Conservation (phyloP, 2,888 invertebrate species). For the Frankliniella intonsa region DNA sequence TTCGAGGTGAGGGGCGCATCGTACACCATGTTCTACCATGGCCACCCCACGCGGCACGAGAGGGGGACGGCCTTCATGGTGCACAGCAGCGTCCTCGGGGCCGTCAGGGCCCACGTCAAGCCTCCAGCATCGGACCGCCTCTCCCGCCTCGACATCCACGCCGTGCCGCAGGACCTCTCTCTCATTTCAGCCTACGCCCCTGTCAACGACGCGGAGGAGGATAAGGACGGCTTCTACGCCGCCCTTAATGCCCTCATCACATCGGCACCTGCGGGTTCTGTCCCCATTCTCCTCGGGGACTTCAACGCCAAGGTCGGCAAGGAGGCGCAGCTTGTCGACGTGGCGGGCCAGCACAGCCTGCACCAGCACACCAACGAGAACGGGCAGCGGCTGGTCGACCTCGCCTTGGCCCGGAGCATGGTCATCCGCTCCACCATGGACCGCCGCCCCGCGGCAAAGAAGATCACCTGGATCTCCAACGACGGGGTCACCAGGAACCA, state of each 20-base stretch:
- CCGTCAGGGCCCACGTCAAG: not conserved
- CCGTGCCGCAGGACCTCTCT: not conserved
- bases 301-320: conserved; percentile 35
- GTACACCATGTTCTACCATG: not conserved
- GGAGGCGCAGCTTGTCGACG: conserved; percentile 30
- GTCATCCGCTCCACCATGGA: not conserved
- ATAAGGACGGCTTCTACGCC: not conserved
- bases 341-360: conserved; percentile 32
- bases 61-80: not conserved
- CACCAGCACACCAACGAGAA: conserved; percentile 34
- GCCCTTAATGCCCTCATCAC: not conserved
- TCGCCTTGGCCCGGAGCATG: not conserved
- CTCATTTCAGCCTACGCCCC: not conserved
- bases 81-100: not conserved
- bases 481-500: not conserved
- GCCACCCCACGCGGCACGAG: not conserved
- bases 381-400: conserved; percentile 32
- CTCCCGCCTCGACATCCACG: not conserved
- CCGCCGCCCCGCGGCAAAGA: not conserved
- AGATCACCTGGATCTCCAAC: not conserved
- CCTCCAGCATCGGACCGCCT: not conserved
- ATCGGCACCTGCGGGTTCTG: not conserved
- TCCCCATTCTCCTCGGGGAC: conserved; percentile 33
- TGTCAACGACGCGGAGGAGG: not conserved
- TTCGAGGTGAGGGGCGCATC: not conserved